Percentiles rank a stretch among this genome's conserved stretches.
Conservation (phyloP, 1,140 invertebrate species). For the Drosophila tani region DNA sequence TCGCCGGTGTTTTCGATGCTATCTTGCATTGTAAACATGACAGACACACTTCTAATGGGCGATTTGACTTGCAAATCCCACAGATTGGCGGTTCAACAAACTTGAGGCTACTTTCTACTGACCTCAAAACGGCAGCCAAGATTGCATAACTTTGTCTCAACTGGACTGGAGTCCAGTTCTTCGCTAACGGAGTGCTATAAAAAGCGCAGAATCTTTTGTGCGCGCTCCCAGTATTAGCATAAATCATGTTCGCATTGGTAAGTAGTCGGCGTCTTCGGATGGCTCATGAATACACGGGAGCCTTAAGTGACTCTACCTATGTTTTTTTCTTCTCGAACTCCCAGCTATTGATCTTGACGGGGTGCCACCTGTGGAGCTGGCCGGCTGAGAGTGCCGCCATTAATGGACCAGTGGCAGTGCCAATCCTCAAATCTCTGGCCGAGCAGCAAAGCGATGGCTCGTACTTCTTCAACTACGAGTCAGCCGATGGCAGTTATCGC, state of each 20-base stretch:
- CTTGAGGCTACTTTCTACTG: conserved; percentile 66
- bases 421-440: conserved; percentile 64
- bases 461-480: conserved; percentile 74
- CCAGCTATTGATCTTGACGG: conserved; percentile 31
- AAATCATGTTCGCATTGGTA: conserved; percentile 80
- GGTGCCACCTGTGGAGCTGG: conserved; percentile 26
- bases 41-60: conserved; percentile 32
- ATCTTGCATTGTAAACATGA: conserved; percentile 54
- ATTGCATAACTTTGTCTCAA: conserved; percentile 46
- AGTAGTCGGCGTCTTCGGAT: conserved; percentile 26
- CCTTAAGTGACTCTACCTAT: neutral
- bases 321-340: neutral
- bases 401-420: conserved; percentile 31
- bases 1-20: conserved; percentile 16
- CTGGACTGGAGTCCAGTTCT: conserved; percentile 9
- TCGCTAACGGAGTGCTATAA: conserved; percentile 52
- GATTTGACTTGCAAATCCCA: conserved; percentile 73
- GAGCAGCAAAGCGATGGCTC: conserved; percentile 77
- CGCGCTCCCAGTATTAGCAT: conserved; percentile 68
- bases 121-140: conserved; percentile 40
- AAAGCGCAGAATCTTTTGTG: conserved; percentile 68
- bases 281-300: conserved; percentile 34
- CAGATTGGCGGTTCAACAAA: conserved; percentile 60
- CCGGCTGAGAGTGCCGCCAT: conserved; percentile 37
- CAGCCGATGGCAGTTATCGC: conserved; percentile 72